These are phyloP conservation scores for Choreutis nemorana DNA, from an alignment of 2,888 invertebrate species.

Conservation along the genomic window DNA sequence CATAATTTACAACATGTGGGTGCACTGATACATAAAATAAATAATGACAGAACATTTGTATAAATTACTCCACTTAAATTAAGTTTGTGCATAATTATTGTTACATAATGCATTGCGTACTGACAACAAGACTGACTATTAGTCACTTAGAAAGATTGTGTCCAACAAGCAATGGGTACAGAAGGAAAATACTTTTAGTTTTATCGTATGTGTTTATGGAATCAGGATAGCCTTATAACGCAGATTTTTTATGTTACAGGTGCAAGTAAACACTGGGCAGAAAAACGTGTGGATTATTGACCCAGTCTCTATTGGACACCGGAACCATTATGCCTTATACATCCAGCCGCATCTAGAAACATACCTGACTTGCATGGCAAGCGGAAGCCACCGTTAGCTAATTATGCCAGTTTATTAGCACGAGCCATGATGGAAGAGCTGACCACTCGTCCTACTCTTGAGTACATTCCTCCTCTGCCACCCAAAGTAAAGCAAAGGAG, in stretches of 20 bases:
- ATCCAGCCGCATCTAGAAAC: slow-evolving; percentile 40
- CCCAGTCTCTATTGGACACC: slow-evolving; percentile 47
- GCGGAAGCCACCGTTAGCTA: slow-evolving; percentile 40
- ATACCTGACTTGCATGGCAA: slow-evolving; percentile 48
- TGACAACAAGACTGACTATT: too few relatives aligned
- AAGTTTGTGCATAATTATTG: too few relatives aligned
- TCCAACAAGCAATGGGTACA: too few relatives aligned
- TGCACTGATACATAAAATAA: slow-evolving; percentile 8
- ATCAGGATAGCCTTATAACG: too few relatives aligned
- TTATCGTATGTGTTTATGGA: too few relatives aligned
- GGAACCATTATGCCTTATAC: slow-evolving; percentile 64
- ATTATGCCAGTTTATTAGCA: slow-evolving; percentile 56
- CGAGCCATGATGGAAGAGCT: slow-evolving; percentile 60
- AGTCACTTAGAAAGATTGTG: too few relatives aligned
- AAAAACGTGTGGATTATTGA: slow-evolving; percentile 41
- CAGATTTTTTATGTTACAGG: slow-evolving; percentile 40
- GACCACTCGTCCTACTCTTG: slow-evolving; percentile 45
- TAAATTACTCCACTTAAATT: slow-evolving; percentile 12
- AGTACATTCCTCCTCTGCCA: slow-evolving; percentile 65
- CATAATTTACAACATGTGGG: slow-evolving; percentile 5
- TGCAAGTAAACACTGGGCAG: slow-evolving; percentile 32
- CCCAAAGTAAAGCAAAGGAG: slow-evolving; percentile 59
- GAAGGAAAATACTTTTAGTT: too few relatives aligned
- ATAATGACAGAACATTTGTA: slow-evolving; percentile 13
- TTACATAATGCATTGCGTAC: too few relatives aligned